These are phyloP conservation scores for Cordilura impudica DNA, from an alignment of 2,888 invertebrate genomes.

Conservation along the genomic window DNA sequence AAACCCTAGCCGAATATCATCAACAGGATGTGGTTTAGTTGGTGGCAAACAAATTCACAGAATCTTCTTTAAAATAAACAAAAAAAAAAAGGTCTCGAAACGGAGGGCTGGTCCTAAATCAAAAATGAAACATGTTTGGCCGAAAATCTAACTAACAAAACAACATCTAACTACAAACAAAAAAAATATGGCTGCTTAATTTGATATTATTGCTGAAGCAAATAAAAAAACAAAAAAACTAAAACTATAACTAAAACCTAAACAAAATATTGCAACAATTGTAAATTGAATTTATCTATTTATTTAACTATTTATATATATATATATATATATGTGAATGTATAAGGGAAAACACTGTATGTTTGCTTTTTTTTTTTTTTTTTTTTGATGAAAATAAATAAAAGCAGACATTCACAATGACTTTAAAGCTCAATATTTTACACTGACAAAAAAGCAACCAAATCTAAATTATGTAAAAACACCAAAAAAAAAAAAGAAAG, in stretches of 20 bases:
- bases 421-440: background rate
- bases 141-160: background rate
- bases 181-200: slow-evolving; percentile 60
- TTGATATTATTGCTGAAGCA: slow-evolving; percentile 63
- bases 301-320: slow-evolving; percentile 46
- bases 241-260: slow-evolving; percentile 17
- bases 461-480: background rate
- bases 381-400: background rate
- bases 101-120: background rate
- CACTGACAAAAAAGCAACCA: background rate
- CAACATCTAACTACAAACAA: slow-evolving; percentile 21
- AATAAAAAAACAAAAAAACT: slow-evolving; percentile 49
- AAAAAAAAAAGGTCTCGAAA: background rate
- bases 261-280: slow-evolving; percentile 55
- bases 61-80: too few species aligned
- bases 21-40: slow-evolving; percentile 59
- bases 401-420: background rate
- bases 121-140: slow-evolving; percentile 4
- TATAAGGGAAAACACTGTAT: slow-evolving; percentile 29
- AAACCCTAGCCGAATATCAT: slow-evolving; percentile 71
- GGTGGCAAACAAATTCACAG: too few species aligned
- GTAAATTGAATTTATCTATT: slow-evolving; percentile 62
- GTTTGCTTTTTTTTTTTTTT: too few species aligned
- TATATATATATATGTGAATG: slow-evolving; percentile 56
- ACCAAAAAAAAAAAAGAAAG: background rate